Percentiles rank a stretch among this genome's conserved stretches.
phyloP scores from a whole-genome alignment of 2,113 vertebrate species.

The Odocoileus virginianus region DNA sequence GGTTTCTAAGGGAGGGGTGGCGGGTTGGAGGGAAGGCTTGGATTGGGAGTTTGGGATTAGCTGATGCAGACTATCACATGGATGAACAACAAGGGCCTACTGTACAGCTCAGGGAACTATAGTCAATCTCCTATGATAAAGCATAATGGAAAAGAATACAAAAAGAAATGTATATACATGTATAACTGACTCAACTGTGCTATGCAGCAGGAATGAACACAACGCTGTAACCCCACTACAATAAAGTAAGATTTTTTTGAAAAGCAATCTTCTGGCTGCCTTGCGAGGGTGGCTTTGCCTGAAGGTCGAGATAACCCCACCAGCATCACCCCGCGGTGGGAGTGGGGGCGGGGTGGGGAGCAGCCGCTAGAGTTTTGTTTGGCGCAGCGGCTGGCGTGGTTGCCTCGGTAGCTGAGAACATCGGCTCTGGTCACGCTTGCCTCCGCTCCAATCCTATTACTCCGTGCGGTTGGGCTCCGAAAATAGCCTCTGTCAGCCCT shows the following conservation, averaged over 20 bases:
- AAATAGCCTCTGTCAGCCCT: constrained; percentile 66
- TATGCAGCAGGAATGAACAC: neutral
- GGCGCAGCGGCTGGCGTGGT: constrained; percentile 25
- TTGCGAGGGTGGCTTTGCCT: neutral
- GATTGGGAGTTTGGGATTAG: neutral
- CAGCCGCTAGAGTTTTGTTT: constrained; percentile 35
- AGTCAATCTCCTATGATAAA: neutral
- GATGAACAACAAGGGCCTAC: neutral
- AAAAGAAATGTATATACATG: neutral
- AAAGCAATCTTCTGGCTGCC: neutral
- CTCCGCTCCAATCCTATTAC: constrained; percentile 71
- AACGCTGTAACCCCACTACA: neutral
- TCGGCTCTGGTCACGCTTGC: constrained; percentile 63
- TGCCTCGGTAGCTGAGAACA: constrained; percentile 69
- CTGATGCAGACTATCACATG: too few relatives aligned
- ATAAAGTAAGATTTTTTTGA: neutral
- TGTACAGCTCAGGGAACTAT: neutral
- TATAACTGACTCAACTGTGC: neutral
- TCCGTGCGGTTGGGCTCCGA: constrained; percentile 51
- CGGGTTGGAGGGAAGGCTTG: neutral
- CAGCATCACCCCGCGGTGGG: neutral
- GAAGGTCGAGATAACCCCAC: constrained; percentile 62
- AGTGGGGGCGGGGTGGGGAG: neutral
- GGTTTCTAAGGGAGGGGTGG: neutral
- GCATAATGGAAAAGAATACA: neutral